Conservation (phyloP, 2,113 vertebrate species). For the Bos indicus region DNA sequence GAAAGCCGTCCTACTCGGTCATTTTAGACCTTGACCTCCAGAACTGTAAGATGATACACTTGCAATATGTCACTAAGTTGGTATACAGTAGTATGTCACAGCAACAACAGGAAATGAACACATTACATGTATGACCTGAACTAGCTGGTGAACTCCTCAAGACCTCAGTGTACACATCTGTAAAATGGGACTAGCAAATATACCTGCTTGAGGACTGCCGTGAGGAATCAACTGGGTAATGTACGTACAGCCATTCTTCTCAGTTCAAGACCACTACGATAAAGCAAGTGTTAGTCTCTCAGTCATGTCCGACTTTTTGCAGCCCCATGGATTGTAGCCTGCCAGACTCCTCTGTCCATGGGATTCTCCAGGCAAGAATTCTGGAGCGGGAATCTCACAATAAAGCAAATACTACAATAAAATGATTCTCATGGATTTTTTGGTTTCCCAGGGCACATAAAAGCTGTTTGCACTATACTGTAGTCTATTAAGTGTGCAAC, state of each 20-base stretch:
- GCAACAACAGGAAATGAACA: not conserved
- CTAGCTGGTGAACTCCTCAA: not conserved
- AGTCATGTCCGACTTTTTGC: not conserved
- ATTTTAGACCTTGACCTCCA: not conserved
- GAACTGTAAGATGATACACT: not conserved
- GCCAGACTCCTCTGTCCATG: not conserved
- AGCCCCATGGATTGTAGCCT: not conserved
- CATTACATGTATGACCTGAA: not conserved
- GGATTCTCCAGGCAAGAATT: not conserved
- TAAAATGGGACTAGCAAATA: not conserved
- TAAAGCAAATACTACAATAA: not conserved
- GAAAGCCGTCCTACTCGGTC: not conserved
- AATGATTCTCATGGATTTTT: not conserved
- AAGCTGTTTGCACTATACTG: not conserved
- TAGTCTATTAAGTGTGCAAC: not conserved
- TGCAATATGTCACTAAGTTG: not conserved
- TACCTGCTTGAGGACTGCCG: not conserved
- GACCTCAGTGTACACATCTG: not conserved
- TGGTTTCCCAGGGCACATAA: not conserved
- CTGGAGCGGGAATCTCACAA: not conserved
- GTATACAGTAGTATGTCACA: not conserved
- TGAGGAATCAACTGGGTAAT: not conserved
- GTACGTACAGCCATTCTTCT: accelerated
- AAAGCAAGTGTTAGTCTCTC: not conserved
- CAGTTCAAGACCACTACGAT: not conserved